Conservation (phyloP, 2,888 invertebrate genomes). For the Cryptus armator region DNA sequence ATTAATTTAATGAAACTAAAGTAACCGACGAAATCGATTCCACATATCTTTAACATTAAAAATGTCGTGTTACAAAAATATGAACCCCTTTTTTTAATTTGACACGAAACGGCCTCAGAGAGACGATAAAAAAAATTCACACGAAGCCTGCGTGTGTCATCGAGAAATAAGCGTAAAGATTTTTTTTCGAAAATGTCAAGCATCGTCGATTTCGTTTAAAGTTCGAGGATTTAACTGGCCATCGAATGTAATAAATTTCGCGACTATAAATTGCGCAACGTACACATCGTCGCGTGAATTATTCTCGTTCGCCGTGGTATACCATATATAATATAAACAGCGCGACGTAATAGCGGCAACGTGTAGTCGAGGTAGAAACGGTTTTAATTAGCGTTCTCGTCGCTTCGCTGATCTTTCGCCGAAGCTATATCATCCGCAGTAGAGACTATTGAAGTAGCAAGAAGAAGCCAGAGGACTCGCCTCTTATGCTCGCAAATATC, state of each 20-base stretch:
- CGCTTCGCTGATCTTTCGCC: constrained; percentile 51
- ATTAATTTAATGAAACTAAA: no score
- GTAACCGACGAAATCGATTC: neutral
- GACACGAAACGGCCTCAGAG: neutral
- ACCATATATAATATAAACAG: constrained; percentile 12
- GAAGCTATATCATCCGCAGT: constrained; percentile 14
- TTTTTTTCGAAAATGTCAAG: constrained; percentile 41
- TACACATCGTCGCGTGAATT: constrained; percentile 62
- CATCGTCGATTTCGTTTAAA: constrained; percentile 19
- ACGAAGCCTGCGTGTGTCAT: neutral
- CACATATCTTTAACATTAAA: neutral
- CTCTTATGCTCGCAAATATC: constrained; percentile 17
- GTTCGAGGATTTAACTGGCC: constrained; percentile 55
- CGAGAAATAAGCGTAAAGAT: neutral
- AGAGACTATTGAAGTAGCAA: neutral
- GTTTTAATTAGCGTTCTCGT: constrained; percentile 56
- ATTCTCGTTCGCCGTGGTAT: constrained; percentile 44
- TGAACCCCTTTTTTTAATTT: neutral
- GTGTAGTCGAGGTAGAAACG: constrained; percentile 34
- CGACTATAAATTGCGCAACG: constrained; percentile 63
- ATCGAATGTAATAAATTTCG: constrained; percentile 57
- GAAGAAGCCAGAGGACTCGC: neutral
- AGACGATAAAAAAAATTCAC: neutral
- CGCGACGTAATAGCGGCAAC: constrained; percentile 30
- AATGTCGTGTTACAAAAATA: neutral